Evolutionary conservation across 2,888 invertebrate species (phyloP).

Genomic region (Camponotus fellah): DNA sequence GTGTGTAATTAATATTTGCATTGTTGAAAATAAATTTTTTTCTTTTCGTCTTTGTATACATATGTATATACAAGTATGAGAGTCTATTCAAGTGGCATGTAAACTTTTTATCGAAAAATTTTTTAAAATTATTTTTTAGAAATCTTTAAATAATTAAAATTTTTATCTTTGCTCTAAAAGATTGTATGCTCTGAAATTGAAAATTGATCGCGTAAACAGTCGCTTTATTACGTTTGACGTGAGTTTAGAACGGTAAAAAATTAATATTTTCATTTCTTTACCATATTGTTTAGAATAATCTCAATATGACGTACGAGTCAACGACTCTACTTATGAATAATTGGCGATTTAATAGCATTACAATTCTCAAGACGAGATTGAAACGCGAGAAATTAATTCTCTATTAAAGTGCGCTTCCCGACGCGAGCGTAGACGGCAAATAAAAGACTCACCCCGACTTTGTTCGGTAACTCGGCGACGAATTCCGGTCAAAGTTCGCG

Average conservation of each 20-base stretch:
- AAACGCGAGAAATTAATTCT: constrained; percentile 36
- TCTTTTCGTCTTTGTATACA: background rate
- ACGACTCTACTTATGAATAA: background rate
- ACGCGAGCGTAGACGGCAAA: constrained; percentile 25
- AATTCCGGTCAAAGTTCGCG: constrained; percentile 52
- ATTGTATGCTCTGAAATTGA: background rate
- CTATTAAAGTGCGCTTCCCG: background rate
- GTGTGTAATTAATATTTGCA: background rate
- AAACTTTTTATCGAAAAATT: background rate
- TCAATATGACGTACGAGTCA: background rate
- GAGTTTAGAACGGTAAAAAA: background rate
- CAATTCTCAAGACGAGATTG: background rate
- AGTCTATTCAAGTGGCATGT: background rate
- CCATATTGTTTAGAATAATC: background rate
- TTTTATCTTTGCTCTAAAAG: background rate
- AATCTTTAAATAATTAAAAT: background rate
- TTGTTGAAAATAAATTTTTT: background rate
- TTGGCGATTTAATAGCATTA: constrained; percentile 8
- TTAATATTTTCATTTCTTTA: background rate
- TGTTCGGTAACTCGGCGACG: constrained; percentile 52
- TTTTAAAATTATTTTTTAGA: background rate
- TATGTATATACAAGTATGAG: background rate
- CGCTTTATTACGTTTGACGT: no score
- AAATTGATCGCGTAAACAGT: background rate
- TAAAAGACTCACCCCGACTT: constrained; percentile 38